Base-by-base conservation (phyloP, 2,888 invertebrate species). In the Ptycholaimellus sp. region DNA sequence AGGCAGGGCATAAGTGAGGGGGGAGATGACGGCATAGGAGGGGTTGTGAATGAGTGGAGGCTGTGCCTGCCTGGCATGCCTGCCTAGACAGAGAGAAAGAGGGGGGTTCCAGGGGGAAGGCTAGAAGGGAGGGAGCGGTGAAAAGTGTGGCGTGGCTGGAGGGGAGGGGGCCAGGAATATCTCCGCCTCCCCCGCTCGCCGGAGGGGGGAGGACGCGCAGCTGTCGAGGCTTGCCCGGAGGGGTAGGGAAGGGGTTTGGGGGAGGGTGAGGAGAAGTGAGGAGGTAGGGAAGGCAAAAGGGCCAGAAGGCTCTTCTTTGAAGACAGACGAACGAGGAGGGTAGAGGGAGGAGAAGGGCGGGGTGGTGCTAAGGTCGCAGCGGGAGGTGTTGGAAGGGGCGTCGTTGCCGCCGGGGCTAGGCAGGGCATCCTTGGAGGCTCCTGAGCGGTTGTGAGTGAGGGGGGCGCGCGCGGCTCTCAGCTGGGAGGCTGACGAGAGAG, bases 121-220 rank as follows among this genome's bases (percentile, higher is more conserved):
- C 18, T 4, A 37, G 32, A 25, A 25, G 23, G 37, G 22, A 30
- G 33, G 34, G 35, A 39, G 28, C 34, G 37, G 34, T 33, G 38
- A 42, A 34, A 37, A 36, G 39, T 39, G 36, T 35, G 32, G 27
- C 14, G 36, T 22, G 21, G 13, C 34, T 22, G 28, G 28, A 37
- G 30, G 19, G 34, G 20, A 27, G 30, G 31, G 20, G 11, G 22
- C 23, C 23, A 23, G 21, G 33, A 23, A n/a, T 25, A 29, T 25
- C 21, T 6, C 30, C 34, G 27, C 28, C 20, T 29, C n/a, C 34
- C n/a, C 19, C 29, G 21, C 31, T 31, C 27, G 28, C 30, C 20
- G 21, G 21, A n/a, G 2, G 14, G 13, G 13, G 13, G 33, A 13
- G 11, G 18, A 3, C 2, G 23, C n/a, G 17, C n/a, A 2, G 30